phyloP scores from a whole-genome alignment of 2,888 invertebrate genomes.

The Salticus scenicus region DNA sequence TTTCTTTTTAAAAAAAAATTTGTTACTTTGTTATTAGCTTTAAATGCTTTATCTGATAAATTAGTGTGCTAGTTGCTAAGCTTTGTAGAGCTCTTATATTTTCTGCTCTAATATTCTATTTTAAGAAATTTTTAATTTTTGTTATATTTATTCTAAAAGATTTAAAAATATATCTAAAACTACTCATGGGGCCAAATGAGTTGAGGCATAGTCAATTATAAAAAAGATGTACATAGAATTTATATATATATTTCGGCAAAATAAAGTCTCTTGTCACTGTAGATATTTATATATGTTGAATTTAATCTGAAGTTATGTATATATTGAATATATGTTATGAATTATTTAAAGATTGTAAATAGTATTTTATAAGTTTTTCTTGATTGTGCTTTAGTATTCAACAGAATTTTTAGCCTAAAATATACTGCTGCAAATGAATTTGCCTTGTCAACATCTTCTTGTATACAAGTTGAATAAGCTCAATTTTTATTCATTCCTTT shows the following conservation, averaged over 20 bases:
- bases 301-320: slow-evolving; percentile 34
- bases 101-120: not conserved
- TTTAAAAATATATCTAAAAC: slow-evolving; percentile 19
- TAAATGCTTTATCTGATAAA: not conserved
- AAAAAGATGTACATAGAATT: slow-evolving; percentile 22
- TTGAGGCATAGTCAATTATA: slow-evolving; percentile 45
- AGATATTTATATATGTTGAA: slow-evolving; percentile 46
- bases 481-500: slow-evolving; percentile 13
- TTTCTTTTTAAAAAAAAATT: not conserved
- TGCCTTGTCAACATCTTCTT: not conserved
- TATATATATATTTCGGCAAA: slow-evolving; percentile 31
- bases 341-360: slow-evolving; percentile 43
- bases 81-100: not conserved
- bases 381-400: not conserved
- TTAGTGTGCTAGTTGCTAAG: slow-evolving; percentile 5
- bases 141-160: not conserved
- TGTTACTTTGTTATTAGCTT: not conserved
- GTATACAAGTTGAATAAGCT: not conserved
- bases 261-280: not conserved
- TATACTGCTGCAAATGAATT: not conserved
- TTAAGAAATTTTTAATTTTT: slow-evolving; percentile 11
- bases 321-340: slow-evolving; percentile 24
- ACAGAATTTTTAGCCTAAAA: not conserved
- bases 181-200: slow-evolving; percentile 59
- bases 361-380: slow-evolving; percentile 23